phyloP scores from a whole-genome alignment of 1,140 invertebrate species.

The Drosophila orena region DNA sequence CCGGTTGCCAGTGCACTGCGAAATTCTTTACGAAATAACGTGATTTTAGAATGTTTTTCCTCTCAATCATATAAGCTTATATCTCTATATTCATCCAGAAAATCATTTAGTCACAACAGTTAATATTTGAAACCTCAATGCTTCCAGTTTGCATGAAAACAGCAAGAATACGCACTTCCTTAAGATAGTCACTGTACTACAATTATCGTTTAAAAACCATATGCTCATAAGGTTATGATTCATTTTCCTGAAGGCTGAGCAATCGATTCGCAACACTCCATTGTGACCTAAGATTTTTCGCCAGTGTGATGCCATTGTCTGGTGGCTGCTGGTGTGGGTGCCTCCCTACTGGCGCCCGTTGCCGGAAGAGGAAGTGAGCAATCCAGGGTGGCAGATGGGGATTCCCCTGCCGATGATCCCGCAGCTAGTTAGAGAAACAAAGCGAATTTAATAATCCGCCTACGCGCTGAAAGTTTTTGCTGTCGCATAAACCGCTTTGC shows the following conservation, averaged over 20 bases:
- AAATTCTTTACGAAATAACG: background rate
- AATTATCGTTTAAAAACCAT: no score
- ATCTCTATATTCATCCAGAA: no score
- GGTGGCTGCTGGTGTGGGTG: conserved; percentile 1
- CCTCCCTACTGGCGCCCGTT: conserved; percentile 41
- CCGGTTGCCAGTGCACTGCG: conserved; percentile 4
- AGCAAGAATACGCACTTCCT: no score
- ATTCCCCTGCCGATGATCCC: background rate
- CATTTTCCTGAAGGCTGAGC: background rate
- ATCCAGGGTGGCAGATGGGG: conserved; percentile 39
- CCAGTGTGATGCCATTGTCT: conserved; percentile 11
- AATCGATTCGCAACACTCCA: no score
- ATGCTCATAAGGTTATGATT: background rate
- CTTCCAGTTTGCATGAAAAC: no score
- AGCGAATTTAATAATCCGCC: conserved; percentile 73
- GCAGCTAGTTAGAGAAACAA: conserved; percentile 34
- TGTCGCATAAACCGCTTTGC: conserved; percentile 66
- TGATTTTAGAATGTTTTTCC: no score
- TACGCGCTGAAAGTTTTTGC: conserved; percentile 54
- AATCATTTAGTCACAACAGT: no score
- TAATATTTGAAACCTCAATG: no score
- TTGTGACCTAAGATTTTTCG: background rate
- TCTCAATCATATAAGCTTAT: no score
- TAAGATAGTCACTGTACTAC: no score
- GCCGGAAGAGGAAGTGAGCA: conserved; percentile 70